Evolutionary conservation across 2,797 vertebrate genomes (phyloP), one percentile per base, ranked within the genome.

Genomic region (Philypnodon macrostomus): DNA sequence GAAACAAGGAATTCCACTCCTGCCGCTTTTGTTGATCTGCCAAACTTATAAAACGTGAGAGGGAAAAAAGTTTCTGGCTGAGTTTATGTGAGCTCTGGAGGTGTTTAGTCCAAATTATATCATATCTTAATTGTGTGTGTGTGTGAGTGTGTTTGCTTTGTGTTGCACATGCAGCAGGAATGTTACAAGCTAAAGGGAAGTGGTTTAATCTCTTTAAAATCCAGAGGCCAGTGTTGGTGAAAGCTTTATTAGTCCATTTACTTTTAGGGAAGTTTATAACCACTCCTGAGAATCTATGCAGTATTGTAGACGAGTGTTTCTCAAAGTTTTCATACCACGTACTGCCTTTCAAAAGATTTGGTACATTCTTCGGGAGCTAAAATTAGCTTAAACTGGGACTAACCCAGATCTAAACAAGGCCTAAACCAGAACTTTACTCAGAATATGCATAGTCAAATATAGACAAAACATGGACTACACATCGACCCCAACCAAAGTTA

Each of bases 1-100:
- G 41, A 59, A 67, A 77, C 63, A 34, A 70, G 63, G 65, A 81
- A 76, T 75, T 73, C 66, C 18, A 21, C 53, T 70, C 60, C 62
- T 48, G 60, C 50, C 52, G 33, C 58, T 60, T 70, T 70, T 71
- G 66, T 71, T 75, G 63, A 70, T 66, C 63, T 76, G 73, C 67
- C 60, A 77, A 73, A 71, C 50, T 49, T 52, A 58, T 47, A 75
- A 58, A 70, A 49, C 8, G 17, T 42, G 37, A 39, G 51, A 39
- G 16, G 15, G 23, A 47, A 60, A 70, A 63, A 42, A 30, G 38
- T 57, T 12, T 46, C 31, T 50, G 58, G 57, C 58, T 68, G 53
- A 29, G n/a, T 75, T 76, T 73, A 53, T 59, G 15, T 54, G 30
- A 67, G 66, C 52, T 79, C 59, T 59, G 59, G 52, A 70, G 38